Evolutionary conservation across 2,888 invertebrate species (phyloP), one percentile per base, ranked within the genome.

Genomic region (Nymphalis c-album): DNA sequence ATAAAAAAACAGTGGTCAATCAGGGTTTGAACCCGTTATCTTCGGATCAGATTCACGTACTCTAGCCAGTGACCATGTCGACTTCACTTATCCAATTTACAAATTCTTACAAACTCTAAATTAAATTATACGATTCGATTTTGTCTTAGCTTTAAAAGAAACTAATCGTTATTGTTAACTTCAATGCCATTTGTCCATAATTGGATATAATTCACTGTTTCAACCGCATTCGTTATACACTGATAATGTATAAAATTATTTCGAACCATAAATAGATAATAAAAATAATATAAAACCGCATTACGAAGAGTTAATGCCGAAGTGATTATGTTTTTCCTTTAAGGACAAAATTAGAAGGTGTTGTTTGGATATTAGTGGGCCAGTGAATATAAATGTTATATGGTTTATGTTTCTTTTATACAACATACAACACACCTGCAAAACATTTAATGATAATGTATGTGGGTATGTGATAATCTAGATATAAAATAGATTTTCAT

Each of bases 181-280:
- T 66, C 66, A 69, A 66, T 69, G 66, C 50, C 69, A 22, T 46
- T 66, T 50, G 60, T n/a, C 60, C 16, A 51, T 69, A 61, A 67
- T 67, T 69, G 50, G 47, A 60, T 63, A 61, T 31, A 58, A 60
- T 61, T 63, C 63, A 16, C 57, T 66, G 22, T 55, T 51, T 22
- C 57, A 69, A 60, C 66, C 55, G 63, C 50, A 50, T 51, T 59
- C 45, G 46, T 59, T 53, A 18, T 46, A 63, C 45, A 62, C 48
- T 40, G 17, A 20, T 67, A 65, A 53, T n/a, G n/a, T 60, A 47
- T 45, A 66, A 61, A 60, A 66, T 57, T 66, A 58, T 58, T 57
- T 61, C 60, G 48, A 57, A 57, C 66, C 66, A 63, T 60, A 67
- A 67, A 67, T 53, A 67, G 63, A 59, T 63, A 63, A 58, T 67